Base-by-base conservation (phyloP, 2,888 invertebrate species). In the Hemaris fuciformis region DNA sequence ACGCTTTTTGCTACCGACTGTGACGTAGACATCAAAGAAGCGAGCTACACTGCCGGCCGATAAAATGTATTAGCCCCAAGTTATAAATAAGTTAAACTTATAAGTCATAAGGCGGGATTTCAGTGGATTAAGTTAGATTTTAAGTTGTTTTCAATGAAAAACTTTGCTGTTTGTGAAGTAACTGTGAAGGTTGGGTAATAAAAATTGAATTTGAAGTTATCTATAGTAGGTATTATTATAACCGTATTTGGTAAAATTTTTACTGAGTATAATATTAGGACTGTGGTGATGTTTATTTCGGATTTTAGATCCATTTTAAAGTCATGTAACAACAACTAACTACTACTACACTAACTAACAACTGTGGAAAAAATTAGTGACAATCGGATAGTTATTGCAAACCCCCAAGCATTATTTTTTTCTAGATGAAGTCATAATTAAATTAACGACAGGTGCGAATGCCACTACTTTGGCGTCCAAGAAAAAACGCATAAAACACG, bases 1-100 rank as follows among this genome's bases (percentile, higher is more conserved):
- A 77, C 66, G 73, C 73, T 82, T 79, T 80, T 79, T 77, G 71
- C 79, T 74, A 72, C 67, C 64, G 45, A 75, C 76, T 74, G 77
- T 75, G 76, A 76, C 73, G 75, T 66, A 74, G 66, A 79, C 73
- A 67, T 83, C 83, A 84, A 84, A 84, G 82, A 75, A 73, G 72
- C 66, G 65, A 60, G 65, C 62, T 83, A 81, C 79, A 84, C 71
- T 77, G 62, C 59, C 38, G 74, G 76, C 67, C 78, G 67, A 68
- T 68, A 71, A 74, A 71, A 70, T 68, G 68, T 69, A 71, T n/a
- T 15, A 13, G 42, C 31, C 5, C 13, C 20, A 31, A 13, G 4
- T 18, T 31, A 34, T 20, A 18, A 57, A 20, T 18, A 38, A 53
- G 27, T 53, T 53, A 15, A 53, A 34, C 18, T 34, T 34, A 38